Base-by-base conservation (phyloP, 2,888 invertebrate genomes). In the Andricus curvator region DNA sequence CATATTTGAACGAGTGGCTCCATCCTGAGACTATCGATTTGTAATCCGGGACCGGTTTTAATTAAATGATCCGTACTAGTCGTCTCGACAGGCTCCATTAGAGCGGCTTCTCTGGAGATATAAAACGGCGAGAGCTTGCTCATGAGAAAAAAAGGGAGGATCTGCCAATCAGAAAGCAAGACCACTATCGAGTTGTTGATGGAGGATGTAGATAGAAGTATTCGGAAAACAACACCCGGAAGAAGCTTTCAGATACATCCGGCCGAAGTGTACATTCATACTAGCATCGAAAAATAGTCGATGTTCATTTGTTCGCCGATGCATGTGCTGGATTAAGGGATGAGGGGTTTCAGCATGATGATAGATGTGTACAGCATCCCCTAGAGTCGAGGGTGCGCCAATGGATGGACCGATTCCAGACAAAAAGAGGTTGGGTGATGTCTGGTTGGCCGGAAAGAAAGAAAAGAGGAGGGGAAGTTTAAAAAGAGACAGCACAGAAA, bases 331-430 rank as follows among this genome's bases (percentile, higher is more conserved):
- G 37, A 74, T 74, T 74, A 51, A 86, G 81, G 82, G 84, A 81
- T 82, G 76, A 44, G 81, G 82, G 84, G 80, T 81, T 84, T 81
- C 78, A 83, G 68, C 66, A 77, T 86, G 87, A 86, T 87, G 87
- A 87, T 89, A 88, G 88, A 89, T 89, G 88, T 88, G 80, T 78
- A 77, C 82, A 85, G 85, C 85, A 85, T 87, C 85, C 84, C 85
- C 78, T 78, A 64, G 76, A 44, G 56, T 80, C 77, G 82, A 81
- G 85, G 84, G 88, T 86, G 83, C 83, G 86, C 83, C 74, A 74
- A 74, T 85, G 85, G 83, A 86, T 81, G 86, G 81, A 84, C 80
- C 84, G 80, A 81, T 84, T 85, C 56, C 70, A 78, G 66, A 76
- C 68, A 79, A 78, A 29, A 44, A 44, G 56, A 48, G 60, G 80